A percentile compares a stretch with the other conserved stretches of the same genome.
These are phyloP conservation scores for Drosophila mulleri DNA, from an alignment of 2,888 invertebrate species.

Conservation along the genomic window DNA sequence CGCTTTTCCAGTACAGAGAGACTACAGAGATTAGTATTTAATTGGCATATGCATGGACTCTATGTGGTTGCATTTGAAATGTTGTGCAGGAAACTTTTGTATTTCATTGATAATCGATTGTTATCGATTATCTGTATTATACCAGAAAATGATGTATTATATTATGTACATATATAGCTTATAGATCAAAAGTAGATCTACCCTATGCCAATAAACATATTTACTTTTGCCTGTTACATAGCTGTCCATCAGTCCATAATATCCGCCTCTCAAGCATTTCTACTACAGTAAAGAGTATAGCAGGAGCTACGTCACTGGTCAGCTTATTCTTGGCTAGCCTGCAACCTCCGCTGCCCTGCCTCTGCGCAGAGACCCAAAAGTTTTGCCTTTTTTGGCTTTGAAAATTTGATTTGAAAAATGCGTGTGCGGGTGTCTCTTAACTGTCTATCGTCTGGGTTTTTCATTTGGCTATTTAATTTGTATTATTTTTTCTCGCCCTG, in stretches of 20 bases:
- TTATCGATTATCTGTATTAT: background rate
- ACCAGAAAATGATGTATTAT: no score
- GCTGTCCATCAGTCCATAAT: background rate
- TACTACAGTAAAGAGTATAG: background rate
- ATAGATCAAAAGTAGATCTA: no score
- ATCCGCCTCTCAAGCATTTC: background rate
- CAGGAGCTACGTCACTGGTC: conserved; percentile 5
- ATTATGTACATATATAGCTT: no score
- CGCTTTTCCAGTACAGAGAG: background rate
- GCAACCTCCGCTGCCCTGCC: background rate
- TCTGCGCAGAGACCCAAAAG: background rate
- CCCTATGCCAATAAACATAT: background rate
- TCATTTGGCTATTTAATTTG: conserved; percentile 32
- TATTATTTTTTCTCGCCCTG: conserved; percentile 26
- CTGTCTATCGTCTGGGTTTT: conserved; percentile 30
- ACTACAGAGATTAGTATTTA: background rate
- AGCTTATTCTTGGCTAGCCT: conserved; percentile 2
- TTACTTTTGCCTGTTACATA: background rate
- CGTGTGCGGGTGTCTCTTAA: conserved; percentile 45
- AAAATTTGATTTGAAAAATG: conserved; percentile 77
- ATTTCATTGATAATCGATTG: background rate
- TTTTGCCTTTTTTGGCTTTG: conserved; percentile 42
- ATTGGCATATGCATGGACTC: background rate
- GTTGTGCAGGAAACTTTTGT: no score
- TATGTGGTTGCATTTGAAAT: no score